phyloP scores from a whole-genome alignment of 2,888 invertebrate species.

The Podabrus alpinus region DNA sequence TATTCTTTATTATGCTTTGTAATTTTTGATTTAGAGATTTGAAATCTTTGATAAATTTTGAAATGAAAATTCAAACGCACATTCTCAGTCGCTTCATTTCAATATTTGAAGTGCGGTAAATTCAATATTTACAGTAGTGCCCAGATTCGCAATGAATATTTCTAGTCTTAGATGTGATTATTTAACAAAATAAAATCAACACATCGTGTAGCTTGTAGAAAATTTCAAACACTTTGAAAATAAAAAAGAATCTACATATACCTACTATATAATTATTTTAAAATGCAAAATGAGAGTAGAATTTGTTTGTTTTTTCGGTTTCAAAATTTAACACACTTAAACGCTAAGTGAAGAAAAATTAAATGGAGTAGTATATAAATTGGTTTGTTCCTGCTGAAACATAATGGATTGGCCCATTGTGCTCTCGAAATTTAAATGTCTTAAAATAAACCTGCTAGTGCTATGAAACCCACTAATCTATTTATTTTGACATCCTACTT shows the following conservation, averaged over 20 bases:
- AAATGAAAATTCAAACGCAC: background rate
- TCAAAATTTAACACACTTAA: background rate
- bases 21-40: slow-evolving; percentile 50
- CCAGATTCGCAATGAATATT: background rate
- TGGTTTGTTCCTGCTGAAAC: background rate
- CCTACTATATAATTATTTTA: too few species aligned
- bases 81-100: background rate
- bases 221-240: background rate
- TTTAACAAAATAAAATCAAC: background rate
- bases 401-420: background rate
- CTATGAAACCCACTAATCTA: background rate
- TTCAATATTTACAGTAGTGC: background rate
- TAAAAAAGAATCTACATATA: too few species aligned
- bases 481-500: background rate
- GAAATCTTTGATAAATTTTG: background rate
- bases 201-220: background rate
- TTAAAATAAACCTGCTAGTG: background rate
- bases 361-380: background rate
- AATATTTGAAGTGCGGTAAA: background rate
- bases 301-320: background rate
- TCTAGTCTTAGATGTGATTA: background rate
- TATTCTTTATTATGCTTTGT: slow-evolving; percentile 53
- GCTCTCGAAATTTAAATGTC: background rate
- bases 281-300: background rate
- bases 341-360: background rate